Conservation (phyloP, 2,113 vertebrate genomes). For the Brachionichthys hirsutus region DNA sequence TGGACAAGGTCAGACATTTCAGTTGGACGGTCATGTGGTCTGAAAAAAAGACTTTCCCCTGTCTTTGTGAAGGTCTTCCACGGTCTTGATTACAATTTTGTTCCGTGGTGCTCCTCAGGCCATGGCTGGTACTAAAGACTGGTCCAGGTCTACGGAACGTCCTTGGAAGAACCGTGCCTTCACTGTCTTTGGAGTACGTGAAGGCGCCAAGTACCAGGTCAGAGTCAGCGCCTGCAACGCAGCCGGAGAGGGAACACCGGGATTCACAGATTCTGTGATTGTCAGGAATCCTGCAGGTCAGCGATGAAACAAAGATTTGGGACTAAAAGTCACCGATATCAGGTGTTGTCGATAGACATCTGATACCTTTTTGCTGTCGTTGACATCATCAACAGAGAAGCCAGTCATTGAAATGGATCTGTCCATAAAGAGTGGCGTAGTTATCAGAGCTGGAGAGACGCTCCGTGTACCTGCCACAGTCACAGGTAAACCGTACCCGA, state of each 20-base stretch:
- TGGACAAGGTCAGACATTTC: conserved; percentile 83
- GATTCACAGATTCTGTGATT: conserved; percentile 86
- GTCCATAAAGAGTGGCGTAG: conserved; percentile 84
- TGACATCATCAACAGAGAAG: conserved; percentile 75
- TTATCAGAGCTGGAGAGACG: conserved; percentile 89
- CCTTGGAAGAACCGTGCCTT: conserved; percentile 82
- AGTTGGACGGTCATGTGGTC: not conserved
- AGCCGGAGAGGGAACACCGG: conserved; percentile 93
- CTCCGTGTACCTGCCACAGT: conserved; percentile 88
- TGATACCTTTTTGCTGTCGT: not conserved
- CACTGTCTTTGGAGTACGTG: conserved; percentile 90
- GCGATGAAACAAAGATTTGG: not conserved
- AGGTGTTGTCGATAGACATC: not conserved
- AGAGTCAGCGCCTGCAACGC: conserved; percentile 90
- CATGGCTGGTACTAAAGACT: conserved; percentile 87
- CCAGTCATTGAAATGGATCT: conserved; percentile 90
- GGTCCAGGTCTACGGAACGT: conserved; percentile 93
- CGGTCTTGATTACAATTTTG: not conserved
- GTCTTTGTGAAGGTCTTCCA: not conserved
- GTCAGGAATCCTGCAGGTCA: conserved; percentile 94
- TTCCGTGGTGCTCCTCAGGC: conserved; percentile 52
- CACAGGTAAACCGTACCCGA: conserved; percentile 89
- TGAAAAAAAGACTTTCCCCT: too few species aligned
- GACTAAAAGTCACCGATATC: not conserved
- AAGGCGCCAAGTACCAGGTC: conserved; percentile 92